Evolutionary conservation across 1,140 invertebrate species (phyloP).

Genomic region (Euwallacea fornicatus): DNA sequence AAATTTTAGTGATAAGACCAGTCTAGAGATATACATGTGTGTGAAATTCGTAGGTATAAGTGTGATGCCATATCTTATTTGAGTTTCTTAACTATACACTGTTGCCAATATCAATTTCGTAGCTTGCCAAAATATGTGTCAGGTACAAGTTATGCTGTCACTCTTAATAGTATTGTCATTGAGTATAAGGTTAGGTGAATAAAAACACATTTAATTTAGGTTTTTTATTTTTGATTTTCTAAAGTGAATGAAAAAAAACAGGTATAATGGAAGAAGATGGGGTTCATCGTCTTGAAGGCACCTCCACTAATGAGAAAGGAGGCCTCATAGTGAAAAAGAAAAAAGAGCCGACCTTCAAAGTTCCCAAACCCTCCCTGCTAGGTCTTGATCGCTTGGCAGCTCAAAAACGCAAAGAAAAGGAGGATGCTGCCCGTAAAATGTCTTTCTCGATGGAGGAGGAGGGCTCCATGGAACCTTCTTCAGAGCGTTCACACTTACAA

Average conservation of each 20-base stretch:
- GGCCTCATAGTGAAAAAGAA: conserved; percentile 83
- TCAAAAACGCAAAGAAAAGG: conserved; percentile 67
- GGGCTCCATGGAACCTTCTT: conserved; percentile 53
- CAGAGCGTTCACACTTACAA: conserved; percentile 45
- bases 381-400: conserved; percentile 88
- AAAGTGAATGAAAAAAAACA: neutral
- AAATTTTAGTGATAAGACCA: no score
- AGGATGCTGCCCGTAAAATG: conserved; percentile 62
- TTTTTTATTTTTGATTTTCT: neutral
- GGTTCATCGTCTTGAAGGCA: conserved; percentile 82
- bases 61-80: no score
- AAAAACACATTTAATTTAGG: no score
- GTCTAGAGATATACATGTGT: no score
- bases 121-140: no score
- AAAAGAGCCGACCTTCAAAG: conserved; percentile 76
- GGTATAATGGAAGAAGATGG: conserved; percentile 42
- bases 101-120: no score
- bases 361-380: conserved; percentile 76
- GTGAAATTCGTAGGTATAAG: no score
- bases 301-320: conserved; percentile 68
- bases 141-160: no score
- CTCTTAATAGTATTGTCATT: no score
- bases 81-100: no score
- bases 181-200: no score
- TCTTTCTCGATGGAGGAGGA: conserved; percentile 68